A percentile compares a stretch with the other conserved stretches of the same genome.
Conservation (phyloP, 2,113 vertebrate genomes). For the Laticauda laticaudata region DNA sequence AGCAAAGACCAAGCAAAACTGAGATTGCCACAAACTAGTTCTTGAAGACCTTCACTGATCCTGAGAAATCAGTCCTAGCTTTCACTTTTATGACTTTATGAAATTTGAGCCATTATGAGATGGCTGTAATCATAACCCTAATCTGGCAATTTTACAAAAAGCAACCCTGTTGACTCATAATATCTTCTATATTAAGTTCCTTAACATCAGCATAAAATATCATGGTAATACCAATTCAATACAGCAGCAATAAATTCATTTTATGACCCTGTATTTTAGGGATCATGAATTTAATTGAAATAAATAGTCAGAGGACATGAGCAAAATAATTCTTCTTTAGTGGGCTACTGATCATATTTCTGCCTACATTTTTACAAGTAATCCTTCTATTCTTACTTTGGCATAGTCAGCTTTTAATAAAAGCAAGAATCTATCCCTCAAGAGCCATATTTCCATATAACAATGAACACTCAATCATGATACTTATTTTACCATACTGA, state of each 20-base stretch:
- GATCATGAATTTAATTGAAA: constrained; percentile 66
- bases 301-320: constrained; percentile 55
- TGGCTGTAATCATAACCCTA: not conserved
- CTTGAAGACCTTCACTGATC: not conserved
- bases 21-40: not conserved
- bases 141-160: not conserved
- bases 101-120: not conserved
- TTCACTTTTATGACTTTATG: not conserved
- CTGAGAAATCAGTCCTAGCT: not conserved
- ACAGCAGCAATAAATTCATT: constrained; percentile 46
- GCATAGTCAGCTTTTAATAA: constrained; percentile 50
- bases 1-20: not conserved
- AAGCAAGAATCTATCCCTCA: constrained; percentile 33
- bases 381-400: constrained; percentile 48
- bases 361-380: constrained; percentile 42
- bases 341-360: constrained; percentile 52
- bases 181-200: not conserved
- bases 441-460: constrained; percentile 23
- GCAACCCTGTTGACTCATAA: not conserved
- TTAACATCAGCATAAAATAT: not conserved
- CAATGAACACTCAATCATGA: not conserved
- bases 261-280: constrained; percentile 62
- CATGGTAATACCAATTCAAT: constrained; percentile 37
- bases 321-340: constrained; percentile 44
- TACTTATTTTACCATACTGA: constrained; percentile 25